Evolutionary conservation across 2,888 invertebrate genomes (phyloP).

Genomic region (Baccha elongata): DNA sequence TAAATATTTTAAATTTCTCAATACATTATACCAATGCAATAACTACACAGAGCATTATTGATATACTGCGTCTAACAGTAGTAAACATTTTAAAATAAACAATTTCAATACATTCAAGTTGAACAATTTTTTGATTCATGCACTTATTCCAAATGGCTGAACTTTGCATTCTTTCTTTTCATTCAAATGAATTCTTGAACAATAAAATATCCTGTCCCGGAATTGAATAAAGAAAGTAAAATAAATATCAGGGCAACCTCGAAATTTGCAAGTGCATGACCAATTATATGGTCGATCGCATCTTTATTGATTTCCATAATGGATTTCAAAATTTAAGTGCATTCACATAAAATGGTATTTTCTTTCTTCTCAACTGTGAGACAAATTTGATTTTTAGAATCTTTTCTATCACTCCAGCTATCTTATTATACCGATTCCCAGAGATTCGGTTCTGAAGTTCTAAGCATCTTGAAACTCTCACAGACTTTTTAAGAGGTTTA

Average conservation of each 20-base stretch:
- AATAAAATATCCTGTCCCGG: conserved; percentile 15
- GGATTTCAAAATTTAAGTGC: conserved; percentile 59
- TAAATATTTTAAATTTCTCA: no score
- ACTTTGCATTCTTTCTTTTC: conserved; percentile 27
- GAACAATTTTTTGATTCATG: conserved; percentile 31
- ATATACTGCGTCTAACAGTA: no score
- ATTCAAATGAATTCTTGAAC: conserved; percentile 57
- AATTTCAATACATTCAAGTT: conserved; percentile 41
- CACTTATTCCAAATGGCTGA: conserved; percentile 62
- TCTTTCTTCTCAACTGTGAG: background rate
- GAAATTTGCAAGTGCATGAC: conserved; percentile 52
- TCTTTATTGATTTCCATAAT: conserved; percentile 56
- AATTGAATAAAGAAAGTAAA: background rate
- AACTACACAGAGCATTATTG: no score
- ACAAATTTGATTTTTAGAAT: background rate
- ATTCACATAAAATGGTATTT: conserved; percentile 24
- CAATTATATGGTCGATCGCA: conserved; percentile 63
- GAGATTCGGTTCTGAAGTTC: background rate
- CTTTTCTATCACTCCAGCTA: background rate
- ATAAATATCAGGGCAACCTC: conserved; percentile 31
- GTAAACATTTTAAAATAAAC: no score
- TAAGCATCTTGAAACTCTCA: conserved; percentile 33
- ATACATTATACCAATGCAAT: no score
- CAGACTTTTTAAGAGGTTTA: background rate
- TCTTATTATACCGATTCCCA: background rate